A percentile compares a stretch with the other conserved stretches of the same genome.
These are phyloP conservation scores for Channallabes apus DNA, from an alignment of 2,797 vertebrate genomes.

Conservation along the genomic window DNA sequence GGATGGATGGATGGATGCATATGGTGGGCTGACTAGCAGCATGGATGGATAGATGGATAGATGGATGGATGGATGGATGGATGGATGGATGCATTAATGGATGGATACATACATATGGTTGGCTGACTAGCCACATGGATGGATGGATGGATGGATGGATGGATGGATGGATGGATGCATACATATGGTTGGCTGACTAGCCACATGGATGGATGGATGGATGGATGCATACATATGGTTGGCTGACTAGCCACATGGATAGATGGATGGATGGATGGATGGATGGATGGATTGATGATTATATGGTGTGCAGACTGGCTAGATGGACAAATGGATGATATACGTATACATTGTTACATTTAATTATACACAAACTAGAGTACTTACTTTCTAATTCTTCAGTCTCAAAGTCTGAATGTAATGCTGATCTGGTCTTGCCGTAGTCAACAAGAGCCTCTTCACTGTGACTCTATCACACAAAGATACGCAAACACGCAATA, in stretches of 20 bases:
- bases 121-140: background rate
- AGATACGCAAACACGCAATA: background rate
- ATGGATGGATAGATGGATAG: background rate
- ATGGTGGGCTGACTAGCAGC: too few relatives aligned
- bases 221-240: background rate
- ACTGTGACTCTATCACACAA: slow-evolving; percentile 82
- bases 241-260: background rate
- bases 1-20: rapidly evolving
- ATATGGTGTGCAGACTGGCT: background rate
- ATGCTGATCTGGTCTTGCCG: slow-evolving; percentile 91
- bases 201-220: background rate
- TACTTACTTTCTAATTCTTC: slow-evolving; percentile 96
- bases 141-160: background rate
- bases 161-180: background rate
- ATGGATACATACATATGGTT: background rate
- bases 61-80: background rate
- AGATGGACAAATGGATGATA: too few relatives aligned
- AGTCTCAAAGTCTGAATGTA: slow-evolving; percentile 88
- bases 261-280: background rate
- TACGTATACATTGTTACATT: too few relatives aligned
- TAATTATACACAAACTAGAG: too few relatives aligned
- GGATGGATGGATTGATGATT: background rate
- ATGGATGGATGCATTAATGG: background rate
- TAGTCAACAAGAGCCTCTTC: slow-evolving; percentile 97
- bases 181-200: background rate